Evolutionary conservation across 2,113 vertebrate genomes (phyloP), one percentile per base, ranked within the genome.

Genomic region (Platysternon megacephalum): DNA sequence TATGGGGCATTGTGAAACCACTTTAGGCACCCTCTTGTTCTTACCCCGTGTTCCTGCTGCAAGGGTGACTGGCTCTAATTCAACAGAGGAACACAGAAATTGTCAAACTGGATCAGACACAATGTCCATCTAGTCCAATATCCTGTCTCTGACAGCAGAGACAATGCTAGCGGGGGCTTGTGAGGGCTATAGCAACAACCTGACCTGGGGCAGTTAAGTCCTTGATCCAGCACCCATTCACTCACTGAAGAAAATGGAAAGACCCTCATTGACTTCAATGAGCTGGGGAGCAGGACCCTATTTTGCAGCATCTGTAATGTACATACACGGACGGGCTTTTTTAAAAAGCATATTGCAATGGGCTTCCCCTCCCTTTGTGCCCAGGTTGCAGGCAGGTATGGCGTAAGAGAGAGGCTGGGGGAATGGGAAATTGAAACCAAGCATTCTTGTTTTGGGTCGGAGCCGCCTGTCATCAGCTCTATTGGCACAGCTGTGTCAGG

Each of bases 371-470:
- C 35, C 16, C 32, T 19, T n/a, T n/a, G 35, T 21, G n/a, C 17
- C 79, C 4, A 1, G 1, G 1, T 35, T 5, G n/a, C 1, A 22
- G 52, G 29, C 0, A 0, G 55, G 32, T 53, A 51, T 86, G 52
- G 28, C 46, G 61, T 22, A 51, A 72, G 86, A 55, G 86, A 55
- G 53, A 24, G 39, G 49, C 35, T 55, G 19, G n/a, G 52, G 68
- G 44, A 92, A 52, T 26, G 72, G 29, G 58, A 82, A 48, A 35
- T 24, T 44, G 58, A 86, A 93, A 91, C 51, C 0, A 35, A 3
- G 16, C 11, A 6, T 21, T 92, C 84, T 55, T 74, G n/a, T 42
- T 39, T 35, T n/a, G 51, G 39, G 29, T 16, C 53, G 79, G 61
- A 76, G 65, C 4, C 22, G 46, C 46, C 39, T 65, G 53, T 7